Evolutionary conservation across 2,113 vertebrate genomes (phyloP).

Genomic region (Neotoma lepida): DNA sequence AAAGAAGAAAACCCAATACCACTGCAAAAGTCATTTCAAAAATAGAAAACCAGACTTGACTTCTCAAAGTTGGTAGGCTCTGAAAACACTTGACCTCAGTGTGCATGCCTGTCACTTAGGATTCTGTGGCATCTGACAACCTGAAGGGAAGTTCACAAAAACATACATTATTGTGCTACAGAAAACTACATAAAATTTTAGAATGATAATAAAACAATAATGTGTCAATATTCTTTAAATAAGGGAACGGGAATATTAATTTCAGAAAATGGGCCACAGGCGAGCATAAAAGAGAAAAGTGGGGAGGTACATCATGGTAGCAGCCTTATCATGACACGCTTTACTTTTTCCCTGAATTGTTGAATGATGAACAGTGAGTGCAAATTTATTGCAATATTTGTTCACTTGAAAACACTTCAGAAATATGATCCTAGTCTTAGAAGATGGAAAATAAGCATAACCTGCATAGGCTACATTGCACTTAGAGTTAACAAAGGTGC

Average conservation of each 20-base stretch:
- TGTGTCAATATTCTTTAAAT: not conserved
- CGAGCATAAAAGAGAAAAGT: not conserved
- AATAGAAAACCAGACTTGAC: not conserved
- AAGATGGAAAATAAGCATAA: conserved; percentile 5
- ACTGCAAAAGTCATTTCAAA: conserved; percentile 7
- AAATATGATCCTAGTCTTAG: conserved; percentile 24
- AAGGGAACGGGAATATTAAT: not conserved
- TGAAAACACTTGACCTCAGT: not conserved
- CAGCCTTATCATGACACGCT: not conserved
- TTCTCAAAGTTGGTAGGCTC: not conserved
- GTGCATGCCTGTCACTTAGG: not conserved
- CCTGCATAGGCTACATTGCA: not conserved
- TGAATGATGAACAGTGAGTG: not conserved
- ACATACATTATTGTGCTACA: not conserved
- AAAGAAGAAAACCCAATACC: not conserved
- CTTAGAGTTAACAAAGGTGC: not conserved
- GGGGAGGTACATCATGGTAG: not conserved
- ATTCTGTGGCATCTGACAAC: not conserved
- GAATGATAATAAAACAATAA: not conserved
- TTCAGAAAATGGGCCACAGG: not conserved
- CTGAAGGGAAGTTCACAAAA: not conserved
- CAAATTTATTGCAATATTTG: not conserved
- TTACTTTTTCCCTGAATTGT: not conserved
- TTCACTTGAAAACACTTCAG: conserved; percentile 55
- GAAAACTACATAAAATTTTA: not conserved